Percentiles rank a stretch among this genome's conserved stretches.
These are phyloP conservation scores for Sciurus vulgaris DNA, from an alignment of 2,797 vertebrate genomes.

Conservation along the genomic window DNA sequence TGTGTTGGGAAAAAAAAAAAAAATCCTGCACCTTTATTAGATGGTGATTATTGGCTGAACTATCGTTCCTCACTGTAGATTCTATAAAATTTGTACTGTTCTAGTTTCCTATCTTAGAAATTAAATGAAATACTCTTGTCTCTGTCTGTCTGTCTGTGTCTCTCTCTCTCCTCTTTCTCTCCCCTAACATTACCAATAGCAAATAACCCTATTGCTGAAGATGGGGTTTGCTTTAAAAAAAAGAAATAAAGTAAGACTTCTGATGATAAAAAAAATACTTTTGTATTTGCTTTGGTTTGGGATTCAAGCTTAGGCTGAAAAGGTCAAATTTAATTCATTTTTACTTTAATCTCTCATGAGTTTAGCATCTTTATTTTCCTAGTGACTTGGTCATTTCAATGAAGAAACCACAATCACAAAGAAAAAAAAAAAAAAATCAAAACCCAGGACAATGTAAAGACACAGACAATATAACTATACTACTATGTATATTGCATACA, in stretches of 20 bases:
- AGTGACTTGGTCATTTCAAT: conserved; percentile 44
- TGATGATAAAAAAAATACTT: conserved; percentile 31
- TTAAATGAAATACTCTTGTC: conserved; percentile 34
- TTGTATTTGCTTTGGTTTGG: conserved; percentile 63
- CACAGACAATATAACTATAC: not conserved
- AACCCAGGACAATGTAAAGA: conserved; percentile 1
- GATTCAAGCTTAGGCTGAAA: conserved; percentile 76
- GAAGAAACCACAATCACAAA: conserved; percentile 37
- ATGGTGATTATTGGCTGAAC: not conserved
- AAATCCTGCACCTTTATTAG: conserved; percentile 4
- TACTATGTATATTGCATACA: not conserved
- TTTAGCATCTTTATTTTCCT: conserved; percentile 54
- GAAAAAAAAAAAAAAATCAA: not conserved
- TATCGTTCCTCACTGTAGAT: not conserved
- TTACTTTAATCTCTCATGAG: conserved; percentile 60
- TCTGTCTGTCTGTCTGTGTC: not conserved
- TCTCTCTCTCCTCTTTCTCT: not conserved
- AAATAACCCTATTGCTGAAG: conserved; percentile 49
- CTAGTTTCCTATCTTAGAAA: conserved; percentile 60
- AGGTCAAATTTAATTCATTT: conserved; percentile 81
- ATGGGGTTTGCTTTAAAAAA: conserved; percentile 5
- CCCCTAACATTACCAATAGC: not conserved
- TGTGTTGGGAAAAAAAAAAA: conserved; percentile 54
- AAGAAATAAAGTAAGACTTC: conserved; percentile 24
- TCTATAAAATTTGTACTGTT: conserved; percentile 67